These are phyloP conservation scores for Stenopsyche tienmushanensis DNA, from an alignment of 1,140 invertebrate genomes.

Conservation along the genomic window DNA sequence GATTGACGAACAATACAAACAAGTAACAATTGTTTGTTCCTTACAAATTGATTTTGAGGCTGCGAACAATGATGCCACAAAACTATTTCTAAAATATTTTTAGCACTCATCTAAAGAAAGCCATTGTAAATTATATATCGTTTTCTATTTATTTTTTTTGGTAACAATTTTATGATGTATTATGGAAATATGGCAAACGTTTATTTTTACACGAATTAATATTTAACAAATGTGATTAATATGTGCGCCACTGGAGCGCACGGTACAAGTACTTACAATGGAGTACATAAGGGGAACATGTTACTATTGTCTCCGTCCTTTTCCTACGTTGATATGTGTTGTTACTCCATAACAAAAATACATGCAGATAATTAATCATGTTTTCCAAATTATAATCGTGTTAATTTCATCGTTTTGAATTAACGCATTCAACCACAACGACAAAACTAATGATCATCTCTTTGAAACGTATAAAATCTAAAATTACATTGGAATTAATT, in stretches of 20 bases:
- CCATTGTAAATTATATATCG: too few species aligned
- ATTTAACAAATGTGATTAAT: background rate
- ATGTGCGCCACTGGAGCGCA: background rate
- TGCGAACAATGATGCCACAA: too few species aligned
- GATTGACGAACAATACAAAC: too few species aligned
- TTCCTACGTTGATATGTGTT: background rate
- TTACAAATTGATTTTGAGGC: too few species aligned
- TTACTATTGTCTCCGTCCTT: background rate
- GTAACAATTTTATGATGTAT: too few species aligned
- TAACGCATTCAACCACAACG: background rate
- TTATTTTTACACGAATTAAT: too few species aligned
- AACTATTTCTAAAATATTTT: too few species aligned
- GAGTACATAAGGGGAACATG: background rate
- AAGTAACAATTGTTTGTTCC: too few species aligned
- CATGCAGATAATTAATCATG: background rate
- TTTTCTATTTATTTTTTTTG: background rate
- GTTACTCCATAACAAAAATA: background rate
- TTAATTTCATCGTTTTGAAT: conserved; percentile 1
- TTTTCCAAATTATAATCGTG: background rate
- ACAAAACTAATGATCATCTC: background rate
- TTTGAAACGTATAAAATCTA: background rate
- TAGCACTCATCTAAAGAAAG: too few species aligned
- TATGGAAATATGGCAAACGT: too few species aligned
- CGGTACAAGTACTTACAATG: background rate
- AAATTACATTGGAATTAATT: background rate